Base-by-base conservation (phyloP, 2,113 vertebrate species). In the Tringa solitaria region DNA sequence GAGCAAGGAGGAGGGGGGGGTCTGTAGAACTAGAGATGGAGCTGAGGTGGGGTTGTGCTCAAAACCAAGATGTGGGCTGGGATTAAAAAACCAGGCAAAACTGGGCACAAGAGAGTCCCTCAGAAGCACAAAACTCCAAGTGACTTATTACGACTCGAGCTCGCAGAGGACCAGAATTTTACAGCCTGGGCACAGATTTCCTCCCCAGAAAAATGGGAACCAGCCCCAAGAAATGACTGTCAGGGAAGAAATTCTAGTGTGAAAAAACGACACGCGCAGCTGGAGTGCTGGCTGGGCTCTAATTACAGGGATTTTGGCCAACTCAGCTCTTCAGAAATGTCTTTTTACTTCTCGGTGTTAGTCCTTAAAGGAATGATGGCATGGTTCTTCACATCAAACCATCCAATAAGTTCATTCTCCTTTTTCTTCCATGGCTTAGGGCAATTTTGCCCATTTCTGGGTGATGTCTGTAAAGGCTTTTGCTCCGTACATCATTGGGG, bases 121-220 rank as follows among this genome's bases (percentile, higher is more conserved):
- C 13, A 9, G 54, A 37, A 53, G 39, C 68, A n/a, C 39, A 48
- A 16, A 63, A 8, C 80, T 54, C 50, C 43, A 41, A 5, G 14
- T 28, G n/a, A 57, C 19, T 63, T 45, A 28, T 2, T 33, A 10
- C 8, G 28, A 7, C 48, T 39, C 0, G 0, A 13, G 37, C 51
- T 35, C n/a, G 28, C n/a, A 16, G 59, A 61, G 53, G 8, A 50
- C 19, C 53, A 53, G 28, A 35, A 22, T 20, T 86, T 51, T 37
- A 33, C 35, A 50, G 43, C n/a, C 43, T 30, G 45, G 65, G 54
- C 72, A 68, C 35, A 46, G 37, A 46, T 46, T 74, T 68, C 27
- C 82, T 37, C 10, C 27, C 46, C 27, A 50, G 60, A n/a, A 56
- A 68, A 78, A 63, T 26, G 22, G 41, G 65, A 86, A 39, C 12